Evolutionary conservation across 2,888 invertebrate genomes (phyloP).

Genomic region (Amiota minor): DNA sequence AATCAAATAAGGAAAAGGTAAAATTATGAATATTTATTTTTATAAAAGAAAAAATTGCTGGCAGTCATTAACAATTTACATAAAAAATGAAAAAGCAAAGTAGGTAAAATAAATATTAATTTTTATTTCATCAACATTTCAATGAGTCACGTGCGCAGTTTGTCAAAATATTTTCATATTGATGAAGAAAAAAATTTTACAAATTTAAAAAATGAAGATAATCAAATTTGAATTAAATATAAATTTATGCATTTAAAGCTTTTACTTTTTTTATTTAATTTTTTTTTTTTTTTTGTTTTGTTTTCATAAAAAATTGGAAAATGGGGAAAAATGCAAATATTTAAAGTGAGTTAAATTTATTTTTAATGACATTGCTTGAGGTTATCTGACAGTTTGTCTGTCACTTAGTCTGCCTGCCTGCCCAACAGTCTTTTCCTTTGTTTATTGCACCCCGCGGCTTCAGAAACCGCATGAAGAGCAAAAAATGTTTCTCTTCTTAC

Average conservation of each 20-base stretch:
- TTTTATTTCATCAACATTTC: not conserved
- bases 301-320: not conserved
- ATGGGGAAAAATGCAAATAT: not conserved
- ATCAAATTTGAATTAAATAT: not conserved
- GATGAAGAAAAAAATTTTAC: not conserved
- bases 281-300: too few relatives aligned
- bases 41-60: too few relatives aligned
- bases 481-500: too few relatives aligned
- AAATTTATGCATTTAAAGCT: conserved; percentile 3
- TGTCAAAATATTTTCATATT: conserved; percentile 17
- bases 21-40: too few relatives aligned
- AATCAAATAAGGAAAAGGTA: not conserved
- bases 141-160: not conserved
- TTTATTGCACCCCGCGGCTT: too few relatives aligned
- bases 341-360: not conserved
- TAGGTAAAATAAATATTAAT: not conserved
- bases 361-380: conserved; percentile 26
- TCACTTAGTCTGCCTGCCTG: not conserved
- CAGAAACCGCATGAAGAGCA: too few relatives aligned
- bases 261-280: too few relatives aligned
- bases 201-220: not conserved
- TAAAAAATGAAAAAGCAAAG: too few relatives aligned
- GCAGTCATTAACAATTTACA: too few relatives aligned
- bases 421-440: too few relatives aligned
- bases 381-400: conserved; percentile 40